Percentiles rank a stretch among this genome's conserved stretches.
These are phyloP conservation scores for Pseudocheirus occidentalis DNA, from an alignment of 2,797 vertebrate genomes.

Conservation along the genomic window DNA sequence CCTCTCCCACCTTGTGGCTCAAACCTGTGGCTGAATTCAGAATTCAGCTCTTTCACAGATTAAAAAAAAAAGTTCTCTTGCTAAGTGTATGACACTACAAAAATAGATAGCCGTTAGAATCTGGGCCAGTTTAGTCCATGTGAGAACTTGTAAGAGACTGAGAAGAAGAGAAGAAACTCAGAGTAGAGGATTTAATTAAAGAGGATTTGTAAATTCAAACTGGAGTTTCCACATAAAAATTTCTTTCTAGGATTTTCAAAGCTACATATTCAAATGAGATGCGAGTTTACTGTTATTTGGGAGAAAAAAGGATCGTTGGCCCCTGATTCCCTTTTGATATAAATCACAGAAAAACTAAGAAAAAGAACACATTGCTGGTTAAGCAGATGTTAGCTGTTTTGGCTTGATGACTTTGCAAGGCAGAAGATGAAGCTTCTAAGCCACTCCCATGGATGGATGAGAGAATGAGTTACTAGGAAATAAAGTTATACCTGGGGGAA, in stretches of 20 bases:
- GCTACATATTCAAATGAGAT: not conserved
- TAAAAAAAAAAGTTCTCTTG: not conserved
- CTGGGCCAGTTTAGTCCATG: not conserved
- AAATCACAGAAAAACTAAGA: not conserved
- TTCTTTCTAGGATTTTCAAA: not conserved
- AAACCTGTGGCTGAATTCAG: not conserved
- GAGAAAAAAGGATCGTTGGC: not conserved
- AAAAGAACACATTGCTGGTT: not conserved
- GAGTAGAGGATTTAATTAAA: not conserved
- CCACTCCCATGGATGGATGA: not conserved
- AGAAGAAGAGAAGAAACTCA: not conserved
- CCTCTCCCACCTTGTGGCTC: not conserved
- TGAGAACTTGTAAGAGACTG: not conserved
- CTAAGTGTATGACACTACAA: not conserved
- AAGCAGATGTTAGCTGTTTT: not conserved
- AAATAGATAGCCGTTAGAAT: not conserved
- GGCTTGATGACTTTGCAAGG: not conserved
- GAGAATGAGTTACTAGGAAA: not conserved
- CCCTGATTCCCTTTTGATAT: not conserved
- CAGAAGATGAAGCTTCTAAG: not conserved
- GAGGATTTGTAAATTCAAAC: not conserved
- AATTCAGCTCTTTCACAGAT: not conserved
- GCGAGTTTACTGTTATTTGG: not conserved
- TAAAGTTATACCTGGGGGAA: not conserved
- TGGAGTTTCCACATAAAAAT: not conserved